Base-by-base conservation (phyloP, 2,888 invertebrate genomes). In the Rosalia funebris region DNA sequence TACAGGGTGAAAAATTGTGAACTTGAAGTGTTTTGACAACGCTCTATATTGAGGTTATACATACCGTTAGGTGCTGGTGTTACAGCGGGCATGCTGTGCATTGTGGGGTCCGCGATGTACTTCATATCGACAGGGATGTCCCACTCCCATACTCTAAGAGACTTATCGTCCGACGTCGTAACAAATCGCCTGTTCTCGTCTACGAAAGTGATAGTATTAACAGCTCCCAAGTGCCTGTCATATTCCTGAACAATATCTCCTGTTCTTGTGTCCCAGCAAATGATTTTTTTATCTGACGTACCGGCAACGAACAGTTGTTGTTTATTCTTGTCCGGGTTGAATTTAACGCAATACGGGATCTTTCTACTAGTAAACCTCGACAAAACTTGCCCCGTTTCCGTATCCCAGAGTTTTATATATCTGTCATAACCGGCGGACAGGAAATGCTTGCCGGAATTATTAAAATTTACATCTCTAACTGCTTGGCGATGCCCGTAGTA, bases 101-200 rank as follows among this genome's bases (percentile, higher is more conserved):
- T 97, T 0, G 95, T 91, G 0, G 99, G 98, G 82, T 99, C 99
- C 0, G 99, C 99, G 68, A 99, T 98, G 82, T 99, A 97, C 81
- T 99, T 99, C 92, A 99, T 99, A 82, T 99, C 99, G 1, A 99
- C 99, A 0, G 95, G 95, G 75, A 95, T 95, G 78, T 95, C 95
- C 98, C 99, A 99, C 85, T 99, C 99, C 99, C 99, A 99, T 45
- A 99, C 97, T 50, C 99, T 85, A 70, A 99, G 85, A 78, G 96
- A 97, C 83, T 99, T 99, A 81, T 99, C 99, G 79, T 99, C 99
- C 0, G 98, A 98, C 0, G 99, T 98, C 11, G 98, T 96, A 1
- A 98, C 98, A 82, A 99, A 99, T 71, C 99, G 84, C 17, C 98
- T 84, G 83, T 98, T 98, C 76, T 98, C 96, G 81, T 99, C 99